A percentile compares a stretch with the other conserved stretches of the same genome.
Conservation (phyloP, 2,888 invertebrate species). For the Parnassius smintheus region DNA sequence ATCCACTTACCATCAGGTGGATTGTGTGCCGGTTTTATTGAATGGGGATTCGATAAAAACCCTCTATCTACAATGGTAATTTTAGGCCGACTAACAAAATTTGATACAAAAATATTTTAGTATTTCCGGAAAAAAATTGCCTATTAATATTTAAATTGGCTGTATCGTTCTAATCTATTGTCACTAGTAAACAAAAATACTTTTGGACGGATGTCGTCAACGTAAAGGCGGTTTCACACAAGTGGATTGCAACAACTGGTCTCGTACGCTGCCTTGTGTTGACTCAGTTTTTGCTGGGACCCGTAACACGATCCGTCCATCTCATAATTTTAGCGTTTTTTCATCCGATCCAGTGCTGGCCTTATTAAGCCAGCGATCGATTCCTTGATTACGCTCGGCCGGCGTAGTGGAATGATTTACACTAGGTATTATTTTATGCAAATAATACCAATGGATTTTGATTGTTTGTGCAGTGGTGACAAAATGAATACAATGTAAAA, state of each 20-base stretch:
- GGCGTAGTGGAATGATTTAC: slow-evolving; percentile 39
- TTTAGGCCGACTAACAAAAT: no score
- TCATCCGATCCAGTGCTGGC: slow-evolving; percentile 41
- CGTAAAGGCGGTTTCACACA: slow-evolving; percentile 35
- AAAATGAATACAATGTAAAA: no score
- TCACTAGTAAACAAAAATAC: background rate
- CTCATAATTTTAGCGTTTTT: slow-evolving; percentile 74
- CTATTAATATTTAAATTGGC: no score
- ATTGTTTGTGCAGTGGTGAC: no score
- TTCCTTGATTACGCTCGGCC: slow-evolving; percentile 51
- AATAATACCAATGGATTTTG: background rate
- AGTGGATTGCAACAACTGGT: slow-evolving; percentile 44
- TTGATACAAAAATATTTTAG: no score
- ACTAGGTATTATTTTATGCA: background rate
- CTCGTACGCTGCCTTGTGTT: slow-evolving; percentile 52
- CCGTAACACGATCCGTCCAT: slow-evolving; percentile 74
- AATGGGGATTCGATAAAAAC: no score
- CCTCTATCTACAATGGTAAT: no score
- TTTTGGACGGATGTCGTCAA: slow-evolving; percentile 22
- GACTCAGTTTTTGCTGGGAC: slow-evolving; percentile 55
- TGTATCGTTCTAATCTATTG: no score
- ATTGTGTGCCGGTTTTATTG: no score
- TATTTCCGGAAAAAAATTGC: no score
- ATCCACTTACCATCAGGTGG: no score
- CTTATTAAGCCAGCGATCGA: slow-evolving; percentile 58